Evolutionary conservation across 2,113 vertebrate genomes (phyloP).

Genomic region (Castor canadensis): DNA sequence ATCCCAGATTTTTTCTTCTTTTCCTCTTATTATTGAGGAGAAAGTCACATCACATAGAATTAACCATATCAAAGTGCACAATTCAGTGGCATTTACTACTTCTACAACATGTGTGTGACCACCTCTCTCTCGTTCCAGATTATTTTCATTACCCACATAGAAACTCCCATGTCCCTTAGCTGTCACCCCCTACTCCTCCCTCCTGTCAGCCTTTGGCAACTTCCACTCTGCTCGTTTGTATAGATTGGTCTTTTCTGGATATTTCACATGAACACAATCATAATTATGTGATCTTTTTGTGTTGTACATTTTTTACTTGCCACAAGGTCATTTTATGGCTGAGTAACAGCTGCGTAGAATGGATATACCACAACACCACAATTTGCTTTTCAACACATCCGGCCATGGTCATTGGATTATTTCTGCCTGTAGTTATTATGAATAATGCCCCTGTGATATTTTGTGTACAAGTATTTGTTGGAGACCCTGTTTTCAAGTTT

Average conservation of each 20-base stretch:
- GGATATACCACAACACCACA: too few relatives aligned
- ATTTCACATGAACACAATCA: background rate
- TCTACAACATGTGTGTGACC: rapidly evolving
- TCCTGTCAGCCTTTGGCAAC: background rate
- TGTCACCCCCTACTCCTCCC: background rate
- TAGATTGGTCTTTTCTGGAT: background rate
- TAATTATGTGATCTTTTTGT: background rate
- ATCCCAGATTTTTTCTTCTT: background rate
- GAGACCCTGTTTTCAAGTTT: background rate
- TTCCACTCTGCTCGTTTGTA: background rate
- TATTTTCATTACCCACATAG: background rate
- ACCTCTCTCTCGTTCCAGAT: background rate
- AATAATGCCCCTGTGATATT: background rate
- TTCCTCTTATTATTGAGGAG: background rate
- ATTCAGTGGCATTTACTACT: background rate
- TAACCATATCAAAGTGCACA: background rate
- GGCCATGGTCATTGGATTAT: background rate
- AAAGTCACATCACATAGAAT: background rate
- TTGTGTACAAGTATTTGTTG: background rate
- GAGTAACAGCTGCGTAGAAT: too few relatives aligned
- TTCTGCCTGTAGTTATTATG: background rate
- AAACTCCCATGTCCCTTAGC: background rate
- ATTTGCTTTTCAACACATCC: background rate
- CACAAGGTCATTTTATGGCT: too few relatives aligned
- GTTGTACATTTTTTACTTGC: background rate